Conservation (phyloP, 2,888 invertebrate species). For the Patella ulyssiponensis region DNA sequence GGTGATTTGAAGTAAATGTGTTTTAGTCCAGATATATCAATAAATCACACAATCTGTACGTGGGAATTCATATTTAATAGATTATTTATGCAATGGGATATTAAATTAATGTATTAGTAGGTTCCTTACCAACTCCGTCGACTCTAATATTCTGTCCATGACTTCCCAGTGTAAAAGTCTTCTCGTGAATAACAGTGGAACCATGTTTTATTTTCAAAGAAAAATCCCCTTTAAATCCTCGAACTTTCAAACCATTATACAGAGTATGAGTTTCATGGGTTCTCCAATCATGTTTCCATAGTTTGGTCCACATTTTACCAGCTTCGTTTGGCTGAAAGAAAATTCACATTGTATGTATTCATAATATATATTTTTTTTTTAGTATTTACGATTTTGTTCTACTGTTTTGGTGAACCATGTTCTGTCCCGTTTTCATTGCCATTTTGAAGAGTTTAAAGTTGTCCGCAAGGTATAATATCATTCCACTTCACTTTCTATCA, state of each 20-base stretch:
- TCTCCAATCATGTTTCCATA: slow-evolving; percentile 18
- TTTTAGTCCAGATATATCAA: too few species aligned
- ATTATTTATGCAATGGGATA: not conserved
- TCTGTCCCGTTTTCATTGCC: too few species aligned
- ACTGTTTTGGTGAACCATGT: too few species aligned
- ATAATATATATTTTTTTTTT: not conserved
- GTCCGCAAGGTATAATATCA: slow-evolving; percentile 31
- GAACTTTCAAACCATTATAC: not conserved
- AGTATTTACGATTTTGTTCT: too few species aligned
- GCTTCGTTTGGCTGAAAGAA: slow-evolving; percentile 15
- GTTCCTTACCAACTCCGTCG: not conserved
- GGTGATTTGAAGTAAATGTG: too few species aligned
- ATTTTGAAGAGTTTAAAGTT: slow-evolving; percentile 24
- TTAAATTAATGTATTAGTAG: not conserved
- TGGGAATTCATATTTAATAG: too few species aligned
- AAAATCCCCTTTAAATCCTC: slow-evolving; percentile 17
- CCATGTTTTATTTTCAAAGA: slow-evolving; percentile 11
- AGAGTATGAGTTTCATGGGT: not conserved
- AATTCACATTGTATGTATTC: not conserved
- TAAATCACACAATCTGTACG: too few species aligned
- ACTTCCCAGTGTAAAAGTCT: slow-evolving; percentile 13
- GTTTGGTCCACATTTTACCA: slow-evolving; percentile 9
- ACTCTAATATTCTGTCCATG: not conserved
- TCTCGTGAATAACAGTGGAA: not conserved
- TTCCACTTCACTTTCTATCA: slow-evolving; percentile 6